Conservation (phyloP, 2,113 vertebrate species). For the Thryonomys swinderianus region DNA sequence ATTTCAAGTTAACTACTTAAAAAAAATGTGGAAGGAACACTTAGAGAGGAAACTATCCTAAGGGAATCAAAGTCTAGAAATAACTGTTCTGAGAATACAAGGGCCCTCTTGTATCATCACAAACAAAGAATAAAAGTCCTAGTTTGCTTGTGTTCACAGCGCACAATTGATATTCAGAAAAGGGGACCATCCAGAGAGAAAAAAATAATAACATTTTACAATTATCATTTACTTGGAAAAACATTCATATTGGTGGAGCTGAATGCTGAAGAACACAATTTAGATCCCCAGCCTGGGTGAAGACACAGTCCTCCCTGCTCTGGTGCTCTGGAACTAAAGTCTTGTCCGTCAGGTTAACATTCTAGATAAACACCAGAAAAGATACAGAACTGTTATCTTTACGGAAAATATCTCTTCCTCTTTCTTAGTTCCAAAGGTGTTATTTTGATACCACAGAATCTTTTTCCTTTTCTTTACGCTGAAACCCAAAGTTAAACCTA, state of each 20-base stretch:
- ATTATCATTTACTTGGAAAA: constrained; percentile 70
- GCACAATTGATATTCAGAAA: constrained; percentile 68
- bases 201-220: constrained; percentile 65
- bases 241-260: constrained; percentile 70
- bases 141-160: constrained; percentile 69
- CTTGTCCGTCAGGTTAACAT: not conserved
- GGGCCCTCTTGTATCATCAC: constrained; percentile 70
- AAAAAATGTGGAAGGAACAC: constrained; percentile 61
- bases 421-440: not conserved
- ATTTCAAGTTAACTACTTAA: constrained; percentile 68
- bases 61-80: constrained; percentile 78
- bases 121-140: constrained; percentile 80
- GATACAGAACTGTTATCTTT: not conserved
- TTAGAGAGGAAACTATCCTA: constrained; percentile 71
- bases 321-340: not conserved
- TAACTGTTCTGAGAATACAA: constrained; percentile 76
- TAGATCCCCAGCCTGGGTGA: not conserved
- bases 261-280: constrained; percentile 1
- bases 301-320: not conserved
- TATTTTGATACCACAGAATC: not conserved
- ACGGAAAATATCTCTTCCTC: not conserved
- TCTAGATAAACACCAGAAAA: not conserved
- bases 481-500: not conserved
- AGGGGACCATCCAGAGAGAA: constrained; percentile 37
- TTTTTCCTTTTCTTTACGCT: not conserved